These are phyloP conservation scores for Macquaria australasica DNA, from an alignment of 2,113 vertebrate genomes.

Conservation along the genomic window DNA sequence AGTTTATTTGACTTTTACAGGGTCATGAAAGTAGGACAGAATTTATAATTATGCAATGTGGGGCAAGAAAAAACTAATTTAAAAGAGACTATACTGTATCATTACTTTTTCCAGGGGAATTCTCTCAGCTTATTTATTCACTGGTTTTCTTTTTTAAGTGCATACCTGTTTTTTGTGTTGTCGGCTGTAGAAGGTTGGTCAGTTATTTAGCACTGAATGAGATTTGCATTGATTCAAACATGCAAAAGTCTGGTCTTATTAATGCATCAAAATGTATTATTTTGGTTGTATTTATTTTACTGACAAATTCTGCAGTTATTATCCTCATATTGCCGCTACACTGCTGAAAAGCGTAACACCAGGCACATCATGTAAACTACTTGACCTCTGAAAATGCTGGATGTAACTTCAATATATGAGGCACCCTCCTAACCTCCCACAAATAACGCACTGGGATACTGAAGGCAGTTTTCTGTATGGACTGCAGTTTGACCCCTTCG, in stretches of 20 bases:
- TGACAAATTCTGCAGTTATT: conserved; percentile 7
- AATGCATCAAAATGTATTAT: neutral
- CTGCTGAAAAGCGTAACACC: conserved; percentile 2
- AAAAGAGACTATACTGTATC: neutral
- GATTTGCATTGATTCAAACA: conserved; percentile 5
- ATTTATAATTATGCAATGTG: conserved; percentile 46
- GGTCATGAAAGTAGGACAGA: conserved; percentile 44
- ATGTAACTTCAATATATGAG: conserved; percentile 10
- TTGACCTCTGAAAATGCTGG: conserved; percentile 12
- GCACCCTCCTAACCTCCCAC: neutral
- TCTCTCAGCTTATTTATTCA: conserved; percentile 20
- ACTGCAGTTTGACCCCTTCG: conserved; percentile 14
- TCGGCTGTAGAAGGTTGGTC: neutral
- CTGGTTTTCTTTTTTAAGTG: conserved; percentile 8
- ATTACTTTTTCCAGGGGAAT: neutral
- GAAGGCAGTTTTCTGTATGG: conserved; percentile 7
- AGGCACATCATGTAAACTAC: conserved; percentile 40
- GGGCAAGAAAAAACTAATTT: conserved; percentile 10
- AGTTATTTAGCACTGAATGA: neutral
- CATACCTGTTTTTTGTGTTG: neutral
- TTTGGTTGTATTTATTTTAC: neutral
- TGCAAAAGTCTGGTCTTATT: neutral
- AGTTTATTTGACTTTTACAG: conserved; percentile 53
- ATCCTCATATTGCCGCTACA: neutral
- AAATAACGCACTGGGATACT: conserved; percentile 8